Conservation (phyloP, 2,888 invertebrate species). For the Acleris emargana region DNA sequence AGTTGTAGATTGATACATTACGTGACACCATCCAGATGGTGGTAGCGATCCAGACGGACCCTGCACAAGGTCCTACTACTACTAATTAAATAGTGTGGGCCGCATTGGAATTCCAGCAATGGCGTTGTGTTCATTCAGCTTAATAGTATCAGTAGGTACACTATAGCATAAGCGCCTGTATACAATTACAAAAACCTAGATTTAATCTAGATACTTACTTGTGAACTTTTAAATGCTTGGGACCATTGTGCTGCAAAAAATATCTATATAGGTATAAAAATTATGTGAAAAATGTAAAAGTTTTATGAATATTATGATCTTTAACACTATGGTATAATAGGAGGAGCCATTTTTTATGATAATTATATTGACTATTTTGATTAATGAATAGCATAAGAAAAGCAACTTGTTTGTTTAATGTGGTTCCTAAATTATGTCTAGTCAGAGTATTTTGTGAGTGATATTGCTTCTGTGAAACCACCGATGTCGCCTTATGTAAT, state of each 20-base stretch:
- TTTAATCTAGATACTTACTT: not conserved
- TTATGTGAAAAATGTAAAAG: too few species aligned
- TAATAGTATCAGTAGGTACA: not conserved
- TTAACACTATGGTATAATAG: too few species aligned
- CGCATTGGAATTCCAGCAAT: too few species aligned
- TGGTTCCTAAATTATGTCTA: conserved; percentile 48
- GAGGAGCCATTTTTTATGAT: too few species aligned
- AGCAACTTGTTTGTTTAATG: conserved; percentile 15
- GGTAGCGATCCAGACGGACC: too few species aligned
- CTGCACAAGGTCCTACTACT: too few species aligned
- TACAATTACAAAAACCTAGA: conserved; percentile 4
- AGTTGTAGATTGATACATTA: too few species aligned
- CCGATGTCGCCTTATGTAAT: conserved; percentile 37
- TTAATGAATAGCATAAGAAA: too few species aligned
- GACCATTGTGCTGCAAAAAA: conserved; percentile 23
- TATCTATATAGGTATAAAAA: not conserved
- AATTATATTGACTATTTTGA: too few species aligned
- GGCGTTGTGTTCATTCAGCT: conserved; percentile 8
- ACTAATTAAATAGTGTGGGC: too few species aligned
- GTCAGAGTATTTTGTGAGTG: conserved; percentile 55
- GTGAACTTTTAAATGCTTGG: conserved; percentile 17
- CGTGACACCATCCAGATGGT: too few species aligned
- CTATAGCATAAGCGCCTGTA: conserved; percentile 9
- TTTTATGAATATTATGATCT: too few species aligned
- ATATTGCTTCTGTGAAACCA: conserved; percentile 32